phyloP scores from a whole-genome alignment of 2,113 vertebrate species.

The Antennarius striatus region DNA sequence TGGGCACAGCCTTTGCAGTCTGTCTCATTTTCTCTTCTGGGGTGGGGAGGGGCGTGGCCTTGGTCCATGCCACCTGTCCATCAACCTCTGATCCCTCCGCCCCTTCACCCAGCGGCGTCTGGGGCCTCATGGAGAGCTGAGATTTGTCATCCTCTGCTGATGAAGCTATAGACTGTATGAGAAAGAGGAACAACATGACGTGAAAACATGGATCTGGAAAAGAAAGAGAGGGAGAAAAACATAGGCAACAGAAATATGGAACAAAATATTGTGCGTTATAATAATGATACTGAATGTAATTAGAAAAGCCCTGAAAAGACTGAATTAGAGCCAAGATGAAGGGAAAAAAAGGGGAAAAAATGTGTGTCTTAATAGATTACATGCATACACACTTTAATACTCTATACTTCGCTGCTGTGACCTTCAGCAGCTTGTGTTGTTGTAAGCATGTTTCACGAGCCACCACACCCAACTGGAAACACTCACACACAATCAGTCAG shows the following conservation, averaged over 20 bases:
- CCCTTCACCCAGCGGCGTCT: slow-evolving; percentile 76
- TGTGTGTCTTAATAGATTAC: background rate
- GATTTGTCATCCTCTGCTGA: slow-evolving; percentile 87
- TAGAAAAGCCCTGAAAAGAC: background rate
- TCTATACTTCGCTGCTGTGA: slow-evolving; percentile 42
- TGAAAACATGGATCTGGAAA: background rate
- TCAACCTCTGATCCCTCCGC: slow-evolving; percentile 82
- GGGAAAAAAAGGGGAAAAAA: background rate
- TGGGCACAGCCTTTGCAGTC: slow-evolving; percentile 88
- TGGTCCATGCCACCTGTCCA: slow-evolving; percentile 84
- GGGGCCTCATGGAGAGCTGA: slow-evolving; percentile 82
- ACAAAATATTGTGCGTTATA: too few species aligned
- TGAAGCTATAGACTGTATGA: slow-evolving; percentile 82
- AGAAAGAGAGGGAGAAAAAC: too few species aligned
- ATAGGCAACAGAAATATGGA: too few species aligned
- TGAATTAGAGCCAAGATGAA: background rate
- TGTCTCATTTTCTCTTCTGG: slow-evolving; percentile 97
- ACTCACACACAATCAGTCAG: slow-evolving; percentile 5
- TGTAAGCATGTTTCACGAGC: slow-evolving; percentile 52
- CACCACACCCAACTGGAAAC: slow-evolving; percentile 43
- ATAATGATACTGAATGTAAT: too few species aligned
- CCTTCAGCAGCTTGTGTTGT: slow-evolving; percentile 46
- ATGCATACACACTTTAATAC: slow-evolving; percentile 11
- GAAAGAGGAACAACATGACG: background rate
- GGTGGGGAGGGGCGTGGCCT: slow-evolving; percentile 86